A percentile compares a stretch with the other conserved stretches of the same genome.
phyloP scores from a whole-genome alignment of 2,888 invertebrate genomes.

The Lepas anatifera region DNA sequence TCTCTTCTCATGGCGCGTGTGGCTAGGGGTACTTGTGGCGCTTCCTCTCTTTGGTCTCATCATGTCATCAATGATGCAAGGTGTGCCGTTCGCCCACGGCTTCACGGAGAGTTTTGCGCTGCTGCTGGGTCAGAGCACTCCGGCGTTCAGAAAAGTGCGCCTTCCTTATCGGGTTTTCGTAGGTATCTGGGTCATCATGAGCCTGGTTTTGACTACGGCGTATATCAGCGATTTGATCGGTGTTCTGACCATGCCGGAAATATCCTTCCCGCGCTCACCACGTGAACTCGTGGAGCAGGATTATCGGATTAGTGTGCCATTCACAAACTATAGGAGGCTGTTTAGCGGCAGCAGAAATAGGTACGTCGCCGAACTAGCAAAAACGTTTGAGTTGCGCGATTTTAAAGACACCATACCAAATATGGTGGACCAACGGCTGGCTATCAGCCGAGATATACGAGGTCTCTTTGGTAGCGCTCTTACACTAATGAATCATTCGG shows the following conservation, averaged over 20 bases:
- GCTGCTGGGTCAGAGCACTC: not conserved
- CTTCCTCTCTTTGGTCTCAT: not conserved
- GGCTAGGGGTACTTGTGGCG: too few relatives aligned
- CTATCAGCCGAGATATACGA: not conserved
- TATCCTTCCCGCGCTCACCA: not conserved
- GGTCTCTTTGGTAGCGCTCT: not conserved
- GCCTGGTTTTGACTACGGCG: not conserved
- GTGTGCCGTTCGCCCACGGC: not conserved
- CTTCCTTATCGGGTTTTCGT: not conserved
- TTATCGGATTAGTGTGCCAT: not conserved
- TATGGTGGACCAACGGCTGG: not conserved
- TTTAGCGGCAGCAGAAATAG: not conserved
- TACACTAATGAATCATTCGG: too few relatives aligned
- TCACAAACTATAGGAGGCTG: not conserved
- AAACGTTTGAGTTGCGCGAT: not conserved
- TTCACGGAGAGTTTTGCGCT: not conserved
- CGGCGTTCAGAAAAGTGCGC: not conserved
- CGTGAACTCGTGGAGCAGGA: not conserved
- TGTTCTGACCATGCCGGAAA: not conserved
- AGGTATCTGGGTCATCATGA: not conserved
- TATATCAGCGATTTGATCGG: not conserved
- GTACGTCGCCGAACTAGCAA: not conserved
- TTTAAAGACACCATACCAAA: not conserved
- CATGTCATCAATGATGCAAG: not conserved
- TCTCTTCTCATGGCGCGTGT: too few relatives aligned